Base-by-base conservation (phyloP, 2,888 invertebrate species). In the Plebejus argus region DNA sequence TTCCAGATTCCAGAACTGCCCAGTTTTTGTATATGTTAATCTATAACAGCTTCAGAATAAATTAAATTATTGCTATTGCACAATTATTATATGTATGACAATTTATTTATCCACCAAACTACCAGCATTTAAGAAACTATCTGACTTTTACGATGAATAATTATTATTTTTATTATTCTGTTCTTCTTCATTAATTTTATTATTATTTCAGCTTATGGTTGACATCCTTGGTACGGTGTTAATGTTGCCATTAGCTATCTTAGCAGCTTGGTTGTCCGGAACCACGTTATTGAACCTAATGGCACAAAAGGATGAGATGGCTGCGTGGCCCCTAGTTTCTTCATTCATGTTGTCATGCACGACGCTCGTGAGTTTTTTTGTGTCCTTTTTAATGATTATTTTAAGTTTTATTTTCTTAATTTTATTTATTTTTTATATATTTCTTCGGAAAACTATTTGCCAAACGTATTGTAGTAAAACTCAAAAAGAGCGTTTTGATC, bases 331-430 rank as follows among this genome's bases (percentile, higher is more conserved):
- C 0, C 83, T 93, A 6, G 92, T 93, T 1, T 93, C 93, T 0
- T 93, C 93, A 1, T 94, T 94, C 66, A 92, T 94, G 0, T 83
- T 93, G 18, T 92, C 93, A 33, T 94, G 93, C 78, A 93, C 93
- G 91, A 94, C 94, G 0, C 88, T 94, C 76, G 94, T 93, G 82
- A 89, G 90, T 89, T 23, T 28, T 20, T 20, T 49, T 74, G n/a
- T n/a, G 35, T 1, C 53, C 18, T 53, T 53, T 53, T 45, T 45
- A 45, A 45, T 45, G 10, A 10, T 45, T 45, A 39, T 10, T 39
- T 39, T 39, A 8, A 39, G 8, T 1, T 8, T 35, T 35, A 1
- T 7, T 35, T 35, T 35, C 6, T 35, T 35, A n/a, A n/a, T n/a
- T n/a, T n/a, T 7, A 35, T 35, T 35, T 0, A 35, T 35, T 35